Evolutionary conservation across 2,797 vertebrate genomes (phyloP).

Genomic region (Adelosebastes latens): DNA sequence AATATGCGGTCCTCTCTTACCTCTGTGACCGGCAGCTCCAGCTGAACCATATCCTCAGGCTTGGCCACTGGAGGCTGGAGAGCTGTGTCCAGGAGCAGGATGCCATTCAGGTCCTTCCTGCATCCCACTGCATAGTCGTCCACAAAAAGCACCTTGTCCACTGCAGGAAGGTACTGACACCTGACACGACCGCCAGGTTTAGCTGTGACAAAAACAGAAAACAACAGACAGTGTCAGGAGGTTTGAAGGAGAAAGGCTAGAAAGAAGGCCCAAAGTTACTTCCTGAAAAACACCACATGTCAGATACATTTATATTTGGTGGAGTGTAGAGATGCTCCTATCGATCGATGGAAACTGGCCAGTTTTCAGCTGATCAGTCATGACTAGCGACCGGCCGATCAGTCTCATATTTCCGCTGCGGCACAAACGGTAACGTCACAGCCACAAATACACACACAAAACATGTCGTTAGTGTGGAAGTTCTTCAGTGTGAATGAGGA

Average conservation of each 20-base stretch:
- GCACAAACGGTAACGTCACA: no score
- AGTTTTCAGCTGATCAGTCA: neutral
- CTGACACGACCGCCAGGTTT: constrained; percentile 96
- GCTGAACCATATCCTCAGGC: constrained; percentile 96
- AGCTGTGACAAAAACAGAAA: constrained; percentile 77
- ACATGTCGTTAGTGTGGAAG: no score
- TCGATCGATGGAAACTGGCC: no score
- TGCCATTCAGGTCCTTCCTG: constrained; percentile 98
- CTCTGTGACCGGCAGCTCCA: constrained; percentile 98
- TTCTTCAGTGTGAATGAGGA: no score
- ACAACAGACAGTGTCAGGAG: constrained; percentile 16
- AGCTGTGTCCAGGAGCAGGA: constrained; percentile 96
- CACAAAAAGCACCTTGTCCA: constrained; percentile 99
- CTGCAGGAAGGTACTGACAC: constrained; percentile 98
- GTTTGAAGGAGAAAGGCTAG: neutral
- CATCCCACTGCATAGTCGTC: constrained; percentile 98
- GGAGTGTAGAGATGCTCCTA: neutral
- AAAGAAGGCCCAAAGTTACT: neutral
- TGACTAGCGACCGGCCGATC: neutral
- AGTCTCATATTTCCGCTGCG: no score
- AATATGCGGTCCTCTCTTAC: constrained; percentile 74
- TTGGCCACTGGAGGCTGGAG: constrained; percentile 97
- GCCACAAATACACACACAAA: no score
- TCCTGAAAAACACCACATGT: neutral
- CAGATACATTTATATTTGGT: neutral